These are phyloP conservation scores for Noctua fimbriata DNA, from an alignment of 2,888 invertebrate species.

Conservation along the genomic window DNA sequence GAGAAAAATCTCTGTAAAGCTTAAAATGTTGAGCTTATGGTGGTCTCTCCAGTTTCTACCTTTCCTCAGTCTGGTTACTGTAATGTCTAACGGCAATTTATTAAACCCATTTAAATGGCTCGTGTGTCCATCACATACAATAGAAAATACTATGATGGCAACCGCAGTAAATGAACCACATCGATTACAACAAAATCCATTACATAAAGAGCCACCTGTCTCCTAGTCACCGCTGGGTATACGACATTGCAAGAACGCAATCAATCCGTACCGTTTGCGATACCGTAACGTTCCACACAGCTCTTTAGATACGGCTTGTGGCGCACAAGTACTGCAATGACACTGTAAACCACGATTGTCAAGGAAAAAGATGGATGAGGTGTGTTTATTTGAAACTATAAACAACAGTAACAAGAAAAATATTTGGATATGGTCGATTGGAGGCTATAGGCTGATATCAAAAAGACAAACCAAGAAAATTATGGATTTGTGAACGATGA, in stretches of 20 bases:
- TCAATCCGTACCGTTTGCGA: constrained; percentile 41
- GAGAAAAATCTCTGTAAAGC: neutral
- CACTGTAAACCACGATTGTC: neutral
- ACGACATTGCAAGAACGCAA: constrained; percentile 49
- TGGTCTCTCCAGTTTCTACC: neutral
- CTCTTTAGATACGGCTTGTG: constrained; percentile 44
- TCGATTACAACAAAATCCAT: constrained; percentile 9
- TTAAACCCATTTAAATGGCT: neutral
- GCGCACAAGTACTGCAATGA: constrained; percentile 15
- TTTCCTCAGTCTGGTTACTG: neutral
- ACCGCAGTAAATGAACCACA: constrained; percentile 12
- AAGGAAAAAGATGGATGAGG: neutral
- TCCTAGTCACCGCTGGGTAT: constrained; percentile 30
- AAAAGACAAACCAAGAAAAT: neutral
- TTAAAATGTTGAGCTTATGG: neutral
- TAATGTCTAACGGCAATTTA: neutral
- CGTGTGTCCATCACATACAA: neutral
- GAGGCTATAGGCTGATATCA: neutral
- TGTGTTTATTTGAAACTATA: neutral
- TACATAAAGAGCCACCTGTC: neutral
- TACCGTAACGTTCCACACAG: constrained; percentile 50
- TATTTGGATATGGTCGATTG: neutral
- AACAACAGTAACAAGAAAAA: neutral
- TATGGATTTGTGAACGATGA: neutral
- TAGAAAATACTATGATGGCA: neutral